Evolutionary conservation across 1,140 invertebrate genomes (phyloP).

Genomic region (Branchinecta lynchi): DNA sequence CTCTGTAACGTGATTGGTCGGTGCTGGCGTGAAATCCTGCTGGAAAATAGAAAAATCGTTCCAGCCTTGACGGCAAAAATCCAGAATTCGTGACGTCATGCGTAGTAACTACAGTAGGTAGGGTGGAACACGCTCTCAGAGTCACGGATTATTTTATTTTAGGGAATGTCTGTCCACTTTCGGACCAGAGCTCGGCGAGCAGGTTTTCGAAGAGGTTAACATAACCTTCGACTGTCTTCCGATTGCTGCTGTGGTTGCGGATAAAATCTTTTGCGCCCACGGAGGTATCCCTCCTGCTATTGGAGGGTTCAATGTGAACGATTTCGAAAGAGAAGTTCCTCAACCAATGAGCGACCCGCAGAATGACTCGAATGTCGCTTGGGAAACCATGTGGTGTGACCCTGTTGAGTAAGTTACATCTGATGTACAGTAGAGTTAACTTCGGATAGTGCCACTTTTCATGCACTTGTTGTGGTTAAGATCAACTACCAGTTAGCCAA

Average conservation of each 20-base stretch:
- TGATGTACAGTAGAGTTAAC: too few species aligned
- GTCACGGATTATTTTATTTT: constrained; percentile 23
- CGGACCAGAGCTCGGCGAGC: constrained; percentile 32
- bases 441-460: too few species aligned
- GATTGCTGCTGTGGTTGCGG: constrained; percentile 50
- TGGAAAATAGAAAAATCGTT: too few species aligned
- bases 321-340: constrained; percentile 44
- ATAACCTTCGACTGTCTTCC: constrained; percentile 51
- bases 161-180: constrained; percentile 30
- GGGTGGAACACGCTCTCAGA: background rate
- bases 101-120: too few species aligned
- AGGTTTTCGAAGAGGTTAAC: constrained; percentile 51
- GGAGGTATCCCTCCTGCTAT: constrained; percentile 48
- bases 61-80: too few species aligned
- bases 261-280: constrained; percentile 55
- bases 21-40: too few species aligned
- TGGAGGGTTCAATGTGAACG: constrained; percentile 37
- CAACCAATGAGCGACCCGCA: constrained; percentile 45
- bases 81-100: too few species aligned
- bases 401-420: constrained; percentile 40
- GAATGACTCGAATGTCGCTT: constrained; percentile 45
- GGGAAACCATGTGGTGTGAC: constrained; percentile 65
- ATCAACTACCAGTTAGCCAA: too few species aligned
- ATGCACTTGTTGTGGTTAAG: too few species aligned
- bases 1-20: too few species aligned